Evolutionary conservation across 2,888 invertebrate species (phyloP).

Genomic region (Ophion costatus): DNA sequence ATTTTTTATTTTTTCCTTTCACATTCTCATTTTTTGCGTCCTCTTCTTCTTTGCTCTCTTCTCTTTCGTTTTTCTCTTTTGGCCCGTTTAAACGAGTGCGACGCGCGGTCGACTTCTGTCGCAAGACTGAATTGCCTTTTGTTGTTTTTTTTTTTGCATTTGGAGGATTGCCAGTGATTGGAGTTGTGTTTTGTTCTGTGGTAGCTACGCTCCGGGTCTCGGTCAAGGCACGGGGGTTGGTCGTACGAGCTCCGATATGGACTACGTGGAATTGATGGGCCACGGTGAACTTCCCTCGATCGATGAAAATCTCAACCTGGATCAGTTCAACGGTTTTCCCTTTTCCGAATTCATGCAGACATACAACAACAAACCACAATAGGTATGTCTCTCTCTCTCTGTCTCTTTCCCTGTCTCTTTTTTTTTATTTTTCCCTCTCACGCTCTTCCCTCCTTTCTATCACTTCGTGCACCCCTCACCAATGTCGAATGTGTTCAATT

Average conservation of each 20-base stretch:
- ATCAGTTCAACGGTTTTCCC: conserved; percentile 78
- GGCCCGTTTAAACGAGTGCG: conserved; percentile 8
- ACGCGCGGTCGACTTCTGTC: conserved; percentile 1
- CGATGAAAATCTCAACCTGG: conserved; percentile 82
- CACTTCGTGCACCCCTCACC: conserved; percentile 16
- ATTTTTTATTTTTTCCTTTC: conserved; percentile 9
- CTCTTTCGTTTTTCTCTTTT: background rate
- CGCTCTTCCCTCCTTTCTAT: background rate
- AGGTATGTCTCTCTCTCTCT: conserved; percentile 72
- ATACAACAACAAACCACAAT: conserved; percentile 80
- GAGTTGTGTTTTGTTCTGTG: conserved; percentile 81
- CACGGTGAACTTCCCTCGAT: conserved; percentile 78
- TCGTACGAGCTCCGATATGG: conserved; percentile 80
- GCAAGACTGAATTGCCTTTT: conserved; percentile 29
- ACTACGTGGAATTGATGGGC: conserved; percentile 81
- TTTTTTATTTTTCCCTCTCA: background rate
- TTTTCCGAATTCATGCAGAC: conserved; percentile 81
- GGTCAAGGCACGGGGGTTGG: conserved; percentile 79
- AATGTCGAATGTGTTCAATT: conserved; percentile 46
- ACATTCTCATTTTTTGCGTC: background rate
- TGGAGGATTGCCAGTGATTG: conserved; percentile 82
- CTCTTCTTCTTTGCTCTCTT: conserved; percentile 15
- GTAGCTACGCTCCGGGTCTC: conserved; percentile 82
- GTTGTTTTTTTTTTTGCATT: conserved; percentile 23
- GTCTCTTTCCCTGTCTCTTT: background rate